phyloP scores from a whole-genome alignment of 2,797 vertebrate genomes.

The Sardinella longiceps region DNA sequence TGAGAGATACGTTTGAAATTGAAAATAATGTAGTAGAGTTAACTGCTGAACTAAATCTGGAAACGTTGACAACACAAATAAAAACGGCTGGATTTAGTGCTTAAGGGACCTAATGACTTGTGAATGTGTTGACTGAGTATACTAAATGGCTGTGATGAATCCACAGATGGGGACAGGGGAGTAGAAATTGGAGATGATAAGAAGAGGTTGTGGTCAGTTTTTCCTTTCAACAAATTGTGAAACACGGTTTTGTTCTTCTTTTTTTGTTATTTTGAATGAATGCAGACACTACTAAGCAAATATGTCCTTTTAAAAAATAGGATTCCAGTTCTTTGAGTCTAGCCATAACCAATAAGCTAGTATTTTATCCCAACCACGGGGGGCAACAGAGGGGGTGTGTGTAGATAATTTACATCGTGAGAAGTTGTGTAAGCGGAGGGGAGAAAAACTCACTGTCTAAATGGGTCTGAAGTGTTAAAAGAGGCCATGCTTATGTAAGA shows the following conservation, averaged over 20 bases:
- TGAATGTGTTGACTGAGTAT: neutral
- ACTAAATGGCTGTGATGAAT: no score
- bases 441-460: constrained; percentile 5
- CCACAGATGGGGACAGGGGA: neutral
- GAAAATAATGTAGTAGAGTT: neutral
- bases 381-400: neutral
- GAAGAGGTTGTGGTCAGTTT: neutral
- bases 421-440: neutral
- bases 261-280: neutral
- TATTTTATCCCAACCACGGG: neutral
- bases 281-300: neutral
- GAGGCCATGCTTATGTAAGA: neutral
- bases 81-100: neutral
- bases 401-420: neutral
- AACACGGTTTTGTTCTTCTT: neutral
- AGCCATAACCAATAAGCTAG: neutral
- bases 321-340: neutral
- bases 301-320: neutral
- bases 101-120: neutral
- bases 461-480: neutral
- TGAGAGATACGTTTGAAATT: neutral
- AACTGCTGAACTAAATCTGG: neutral
- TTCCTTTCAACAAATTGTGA: no score
- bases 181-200: neutral
- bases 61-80: neutral